Base-by-base conservation (phyloP, 2,113 vertebrate genomes). In the Limnothrissa miodon region DNA sequence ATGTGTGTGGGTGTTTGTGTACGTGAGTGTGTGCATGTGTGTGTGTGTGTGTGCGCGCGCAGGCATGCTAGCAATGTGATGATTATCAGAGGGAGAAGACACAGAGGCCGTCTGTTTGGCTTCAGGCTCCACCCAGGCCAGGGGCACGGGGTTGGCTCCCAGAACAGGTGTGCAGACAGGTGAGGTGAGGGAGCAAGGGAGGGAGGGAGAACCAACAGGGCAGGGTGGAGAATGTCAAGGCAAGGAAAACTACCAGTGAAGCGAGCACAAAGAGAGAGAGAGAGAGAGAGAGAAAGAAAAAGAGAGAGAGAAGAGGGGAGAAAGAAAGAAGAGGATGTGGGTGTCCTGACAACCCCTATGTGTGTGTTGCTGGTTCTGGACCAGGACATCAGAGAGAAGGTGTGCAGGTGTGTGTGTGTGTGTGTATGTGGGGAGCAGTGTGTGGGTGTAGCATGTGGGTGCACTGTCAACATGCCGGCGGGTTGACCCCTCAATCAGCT, bases 51-150 rank as follows among this genome's bases (percentile, higher is more conserved):
- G 66, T 13, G 33, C 3, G 66, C 3, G 84, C 92, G 84, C 85
- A 93, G 89, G 92, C 91, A 93, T 93, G 92, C 85, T 62, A 93
- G 92, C 91, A 92, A 94, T 93, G 94, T 88, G 93, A 93, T 93
- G 91, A 94, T 92, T 94, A 93, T 93, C 91, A 89, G 81, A 36
- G 62, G 48, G 9, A 81, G 87, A 87, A 88, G 91, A 93, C 92
- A 93, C 91, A 93, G 90, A 84, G 88, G 82, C 90, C 56, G 91
- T 92, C 92, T 94, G 93, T 93, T 93, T 91, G 36, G 29, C 66
- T 36, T 2, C 84, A 84, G 51, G 81, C 82, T 85, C 84, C 81
- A 84, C 89, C 88, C n/a, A 39, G 85, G 78, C 82, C 39, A 48
- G 79, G 83, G 91, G 82, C 83, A 82, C 39, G 83, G 85, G 87